Evolutionary conservation across 2,113 vertebrate genomes (phyloP).

Genomic region (Thymallus thymallus): DNA sequence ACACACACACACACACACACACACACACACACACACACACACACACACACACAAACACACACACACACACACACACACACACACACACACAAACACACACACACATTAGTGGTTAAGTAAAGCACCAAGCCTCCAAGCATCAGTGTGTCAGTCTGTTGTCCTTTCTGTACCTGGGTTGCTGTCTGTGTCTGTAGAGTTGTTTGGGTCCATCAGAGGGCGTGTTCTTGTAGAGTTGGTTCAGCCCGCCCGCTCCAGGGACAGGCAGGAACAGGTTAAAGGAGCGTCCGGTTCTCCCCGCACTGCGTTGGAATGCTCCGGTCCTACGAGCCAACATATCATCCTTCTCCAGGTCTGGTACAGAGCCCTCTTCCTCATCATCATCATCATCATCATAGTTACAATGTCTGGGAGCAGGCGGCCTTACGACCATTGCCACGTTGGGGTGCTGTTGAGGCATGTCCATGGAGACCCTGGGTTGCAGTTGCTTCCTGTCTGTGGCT

Average conservation of each 20-base stretch:
- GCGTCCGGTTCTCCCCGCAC: conserved; percentile 24
- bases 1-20: no score
- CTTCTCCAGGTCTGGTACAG: conserved; percentile 71
- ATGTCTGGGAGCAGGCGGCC: background rate
- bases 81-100: no score
- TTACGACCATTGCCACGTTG: conserved; percentile 6
- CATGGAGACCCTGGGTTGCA: conserved; percentile 32
- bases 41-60: no score
- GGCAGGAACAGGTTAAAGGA: conserved; percentile 65
- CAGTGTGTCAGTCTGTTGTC: background rate
- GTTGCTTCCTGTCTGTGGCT: conserved; percentile 40
- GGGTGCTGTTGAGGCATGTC: conserved; percentile 41
- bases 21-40: no score
- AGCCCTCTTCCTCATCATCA: conserved; percentile 35
- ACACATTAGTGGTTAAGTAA: background rate
- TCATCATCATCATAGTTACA: conserved; percentile 55
- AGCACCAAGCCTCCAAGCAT: background rate
- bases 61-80: no score
- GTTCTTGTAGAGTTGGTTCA: conserved; percentile 24
- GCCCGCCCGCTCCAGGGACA: conserved; percentile 57
- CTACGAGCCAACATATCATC: conserved; percentile 81
- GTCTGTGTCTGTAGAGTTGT: conserved; percentile 24
- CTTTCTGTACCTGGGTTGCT: conserved; percentile 61
- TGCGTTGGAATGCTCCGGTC: conserved; percentile 65
- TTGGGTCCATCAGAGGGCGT: conserved; percentile 21